Percentiles rank a stretch among this genome's conserved stretches.
phyloP scores from a whole-genome alignment of 2,113 vertebrate species.

The Malurus alboscapulatus region DNA sequence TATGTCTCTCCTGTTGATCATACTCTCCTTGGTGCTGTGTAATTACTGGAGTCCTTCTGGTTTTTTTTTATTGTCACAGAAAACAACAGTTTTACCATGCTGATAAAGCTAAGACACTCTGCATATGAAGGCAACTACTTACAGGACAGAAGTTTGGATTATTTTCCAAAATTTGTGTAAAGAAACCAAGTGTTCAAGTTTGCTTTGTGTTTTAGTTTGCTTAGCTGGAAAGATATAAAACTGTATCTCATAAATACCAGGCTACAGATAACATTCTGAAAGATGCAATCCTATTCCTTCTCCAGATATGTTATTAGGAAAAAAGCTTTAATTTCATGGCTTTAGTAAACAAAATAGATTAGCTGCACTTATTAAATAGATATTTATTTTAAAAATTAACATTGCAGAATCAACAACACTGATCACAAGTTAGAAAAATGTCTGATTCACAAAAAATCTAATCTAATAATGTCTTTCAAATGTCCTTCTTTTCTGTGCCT shows the following conservation, averaged over 20 bases:
- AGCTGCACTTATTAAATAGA: neutral
- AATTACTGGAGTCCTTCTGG: neutral
- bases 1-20: neutral
- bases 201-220: neutral
- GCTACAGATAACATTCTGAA: neutral
- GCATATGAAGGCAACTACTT: neutral
- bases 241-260: neutral
- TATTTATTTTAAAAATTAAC: neutral
- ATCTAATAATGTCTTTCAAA: neutral
- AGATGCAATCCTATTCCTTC: neutral
- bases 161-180: neutral
- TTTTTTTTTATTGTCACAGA: neutral
- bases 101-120: neutral
- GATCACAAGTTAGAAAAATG: neutral
- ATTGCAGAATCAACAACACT: neutral
- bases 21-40: neutral
- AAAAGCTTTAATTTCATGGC: neutral
- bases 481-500: neutral
- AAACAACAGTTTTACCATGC: neutral
- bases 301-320: neutral
- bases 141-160: neutral
- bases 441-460: neutral
- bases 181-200: neutral
- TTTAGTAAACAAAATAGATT: neutral
- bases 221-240: neutral